Base-by-base conservation (phyloP, 2,113 vertebrate genomes). In the Microcebus lehilahytsara region DNA sequence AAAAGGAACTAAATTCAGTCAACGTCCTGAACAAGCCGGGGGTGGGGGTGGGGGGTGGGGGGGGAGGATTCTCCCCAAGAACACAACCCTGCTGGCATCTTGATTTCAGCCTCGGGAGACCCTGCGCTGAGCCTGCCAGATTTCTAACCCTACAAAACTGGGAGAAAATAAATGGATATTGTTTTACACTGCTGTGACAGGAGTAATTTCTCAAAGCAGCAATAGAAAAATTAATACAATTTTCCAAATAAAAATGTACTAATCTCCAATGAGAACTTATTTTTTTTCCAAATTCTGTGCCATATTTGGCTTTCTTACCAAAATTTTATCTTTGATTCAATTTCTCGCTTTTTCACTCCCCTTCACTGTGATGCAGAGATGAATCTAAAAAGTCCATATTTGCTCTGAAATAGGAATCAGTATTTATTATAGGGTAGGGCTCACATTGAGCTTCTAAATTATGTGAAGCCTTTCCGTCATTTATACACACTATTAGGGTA, bases 381-480 rank as follows among this genome's bases (percentile, higher is more conserved):
- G 20, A 40, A 30, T 17, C 53, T 17, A 17, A 37, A 49, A 79
- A 71, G 17, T 62, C 23, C 34, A 25, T 66, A 84, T 40, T 93
- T 81, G 69, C 49, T 92, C 67, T 80, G 27, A 91, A 93, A 27
- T 25, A 89, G 51, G 97, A 80, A 95, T 32, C 37, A 12, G 14
- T 53, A 64, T 27, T 87, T 51, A 60, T 37, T 85, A 42, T 37
- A 85, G 53, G 40, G 25, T 27, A 62, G 88, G 37, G 11, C 4
- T 46, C 30, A 69, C 30, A 66, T 5, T 51, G 56, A 74, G 5
- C 22, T 62, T 80, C 66, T 27, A 58, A 62, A 62, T 30, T 19
- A n/a, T 66, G 5, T 71, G 17, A 92, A 13, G 13, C 40, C 87
- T 93, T 88, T 23, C 51, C 69, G 20, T 40, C 32, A 56, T 58